Evolutionary conservation across 2,797 vertebrate genomes (phyloP), one percentile per base, ranked within the genome.

Genomic region (Nyctibius grandis): DNA sequence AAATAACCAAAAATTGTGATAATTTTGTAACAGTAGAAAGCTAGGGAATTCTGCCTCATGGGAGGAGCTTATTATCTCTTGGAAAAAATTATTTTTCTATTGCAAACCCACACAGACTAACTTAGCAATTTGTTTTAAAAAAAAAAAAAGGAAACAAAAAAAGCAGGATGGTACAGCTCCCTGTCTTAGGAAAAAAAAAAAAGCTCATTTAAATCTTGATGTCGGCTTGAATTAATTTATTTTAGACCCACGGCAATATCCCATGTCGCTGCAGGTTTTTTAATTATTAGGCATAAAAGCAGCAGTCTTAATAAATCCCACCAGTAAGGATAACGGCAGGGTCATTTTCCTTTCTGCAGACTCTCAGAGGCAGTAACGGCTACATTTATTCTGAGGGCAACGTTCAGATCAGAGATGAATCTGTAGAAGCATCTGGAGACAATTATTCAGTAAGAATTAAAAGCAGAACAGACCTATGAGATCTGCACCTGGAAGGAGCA

Each of bases 201-300:
- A 82, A 88, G 47, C 38, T 89, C 57, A 83, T 73, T 87, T 86
- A 80, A 79, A 87, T 65, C 63, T 48, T 80, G 21, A 79, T 77
- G 70, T 65, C 81, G 81, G 28, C 45, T 88, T 80, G 59, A 88
- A 92, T 88, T 81, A 78, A 94, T 93, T 75, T 81, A 63, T 77
- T 81, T 85, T 34, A 91, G 65, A 75, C 57, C 45, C 45, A 33
- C 1, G 7, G 89, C 60, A 88, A 67, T 60, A 91, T 85, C 72
- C 59, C 51, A 51, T 50, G 85, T 94, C 3, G 2, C 70, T 82
- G 83, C 70, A 81, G 38, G 16, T 45, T 90, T 89, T 94, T 93
- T 81, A 88, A 95, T 94, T 91, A 94, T 76, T 91, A 94, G 80
- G 81, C 76, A 94, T 87, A 94, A 95, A 96, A 81, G 77, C 76